phyloP scores from a whole-genome alignment of 2,797 vertebrate genomes.

The Chanos chanos region DNA sequence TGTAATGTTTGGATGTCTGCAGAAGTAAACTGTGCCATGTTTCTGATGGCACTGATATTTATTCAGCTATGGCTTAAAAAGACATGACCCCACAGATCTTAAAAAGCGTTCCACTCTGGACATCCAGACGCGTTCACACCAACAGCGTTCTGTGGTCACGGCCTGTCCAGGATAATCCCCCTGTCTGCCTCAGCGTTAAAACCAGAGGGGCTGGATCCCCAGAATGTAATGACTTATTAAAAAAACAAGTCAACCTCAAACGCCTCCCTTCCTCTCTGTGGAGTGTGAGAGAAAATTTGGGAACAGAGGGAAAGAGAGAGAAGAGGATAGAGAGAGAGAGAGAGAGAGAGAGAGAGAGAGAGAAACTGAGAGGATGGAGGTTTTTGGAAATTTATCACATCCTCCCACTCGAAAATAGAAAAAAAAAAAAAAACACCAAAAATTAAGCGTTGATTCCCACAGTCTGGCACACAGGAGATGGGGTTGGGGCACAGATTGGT shows the following conservation, averaged over 20 bases:
- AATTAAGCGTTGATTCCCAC: conserved; percentile 14
- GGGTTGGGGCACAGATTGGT: conserved; percentile 12
- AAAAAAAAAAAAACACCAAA: conserved; percentile 1
- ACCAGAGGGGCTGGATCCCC: conserved; percentile 2
- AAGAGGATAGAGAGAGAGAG: background rate
- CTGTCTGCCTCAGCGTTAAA: background rate
- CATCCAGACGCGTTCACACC: conserved; percentile 31
- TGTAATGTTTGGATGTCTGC: background rate
- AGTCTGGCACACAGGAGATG: conserved; percentile 9
- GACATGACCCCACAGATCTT: background rate
- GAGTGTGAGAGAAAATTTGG: background rate
- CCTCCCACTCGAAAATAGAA: conserved; percentile 7
- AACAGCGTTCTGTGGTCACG: background rate
- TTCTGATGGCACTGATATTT: conserved; percentile 19
- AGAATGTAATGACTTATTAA: background rate
- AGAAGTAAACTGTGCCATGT: conserved; percentile 18
- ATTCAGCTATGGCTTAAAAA: conserved; percentile 12
- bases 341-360: background rate
- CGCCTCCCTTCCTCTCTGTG: conserved; percentile 2
- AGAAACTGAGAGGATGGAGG: background rate
- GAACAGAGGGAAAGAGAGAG: background rate
- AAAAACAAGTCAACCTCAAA: conserved; percentile 14
- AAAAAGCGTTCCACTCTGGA: conserved; percentile 24
- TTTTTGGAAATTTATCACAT: conserved; percentile 3
- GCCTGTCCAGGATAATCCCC: conserved; percentile 21